Conservation (phyloP, 2,888 invertebrate genomes). For the Papilio elwesi region DNA sequence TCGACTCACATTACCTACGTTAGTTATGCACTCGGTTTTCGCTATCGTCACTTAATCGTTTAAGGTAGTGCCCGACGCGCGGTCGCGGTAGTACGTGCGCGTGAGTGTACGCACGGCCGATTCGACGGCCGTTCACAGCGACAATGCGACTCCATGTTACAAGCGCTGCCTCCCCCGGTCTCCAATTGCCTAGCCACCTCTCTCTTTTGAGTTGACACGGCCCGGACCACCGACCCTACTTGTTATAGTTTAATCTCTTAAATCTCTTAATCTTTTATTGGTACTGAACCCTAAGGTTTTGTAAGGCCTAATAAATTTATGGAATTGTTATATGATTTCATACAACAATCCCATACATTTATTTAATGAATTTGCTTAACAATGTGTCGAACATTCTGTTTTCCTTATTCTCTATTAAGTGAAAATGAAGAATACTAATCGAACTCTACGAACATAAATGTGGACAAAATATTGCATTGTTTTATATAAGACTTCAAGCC, state of each 20-base stretch:
- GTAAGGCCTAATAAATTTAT: no score
- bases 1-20: conserved; percentile 58
- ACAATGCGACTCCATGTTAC: conserved; percentile 75
- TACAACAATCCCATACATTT: no score
- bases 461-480: no score
- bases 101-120: conserved; percentile 76
- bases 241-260: conserved; percentile 29
- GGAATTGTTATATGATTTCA: no score
- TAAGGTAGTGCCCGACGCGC: conserved; percentile 41
- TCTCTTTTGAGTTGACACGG: conserved; percentile 77
- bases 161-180: conserved; percentile 71
- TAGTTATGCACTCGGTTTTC: conserved; percentile 53
- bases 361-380: no score
- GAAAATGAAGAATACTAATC: no score
- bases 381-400: no score
- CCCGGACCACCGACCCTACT: conserved; percentile 41
- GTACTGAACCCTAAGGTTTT: conserved; percentile 19
- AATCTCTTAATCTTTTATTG: conserved; percentile 19
- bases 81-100: conserved; percentile 51
- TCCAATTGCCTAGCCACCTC: conserved; percentile 70
- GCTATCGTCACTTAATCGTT: conserved; percentile 47
- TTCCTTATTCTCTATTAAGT: no score
- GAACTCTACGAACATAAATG: no score
- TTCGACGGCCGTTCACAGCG: conserved; percentile 74
- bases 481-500: no score